Evolutionary conservation across 2,113 vertebrate species (phyloP).

Genomic region (Bagarius yarrelli): DNA sequence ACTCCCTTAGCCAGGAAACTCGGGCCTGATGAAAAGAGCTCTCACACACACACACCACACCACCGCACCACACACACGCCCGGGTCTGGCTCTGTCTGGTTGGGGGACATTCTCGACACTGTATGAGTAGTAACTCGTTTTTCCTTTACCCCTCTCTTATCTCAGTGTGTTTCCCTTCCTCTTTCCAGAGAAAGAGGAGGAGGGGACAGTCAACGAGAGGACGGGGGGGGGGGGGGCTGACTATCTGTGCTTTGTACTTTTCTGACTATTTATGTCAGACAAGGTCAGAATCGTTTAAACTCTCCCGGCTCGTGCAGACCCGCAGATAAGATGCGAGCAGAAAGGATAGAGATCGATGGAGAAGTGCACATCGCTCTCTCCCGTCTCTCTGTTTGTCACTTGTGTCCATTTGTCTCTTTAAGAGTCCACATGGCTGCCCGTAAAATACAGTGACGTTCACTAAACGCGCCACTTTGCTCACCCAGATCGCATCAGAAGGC

Average conservation of each 20-base stretch:
- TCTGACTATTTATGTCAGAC: constrained; percentile 80
- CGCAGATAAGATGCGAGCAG: constrained; percentile 72
- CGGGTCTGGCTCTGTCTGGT: not conserved
- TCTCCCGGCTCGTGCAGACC: constrained; percentile 67
- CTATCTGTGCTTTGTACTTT: constrained; percentile 75
- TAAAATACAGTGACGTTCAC: constrained; percentile 68
- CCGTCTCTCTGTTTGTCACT: constrained; percentile 40
- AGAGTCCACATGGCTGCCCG: constrained; percentile 44
- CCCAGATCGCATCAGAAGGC: constrained; percentile 58
- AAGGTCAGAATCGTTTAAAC: constrained; percentile 80
- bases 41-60: constrained; percentile 1
- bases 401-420: constrained; percentile 67
- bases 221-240: constrained; percentile 46
- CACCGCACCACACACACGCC: not conserved
- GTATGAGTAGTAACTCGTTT: constrained; percentile 55
- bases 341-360: constrained; percentile 66
- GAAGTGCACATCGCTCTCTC: constrained; percentile 69
- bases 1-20: constrained; percentile 40
- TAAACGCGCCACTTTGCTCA: constrained; percentile 69
- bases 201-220: constrained; percentile 3
- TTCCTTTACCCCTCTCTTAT: constrained; percentile 50
- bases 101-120: constrained; percentile 43
- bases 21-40: constrained; percentile 43
- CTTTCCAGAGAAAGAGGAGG: constrained; percentile 34
- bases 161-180: constrained; percentile 54